A percentile compares a stretch with the other conserved stretches of the same genome.
These are phyloP conservation scores for Blastobasis lacticolella DNA, from an alignment of 2,888 invertebrate species.

Conservation along the genomic window DNA sequence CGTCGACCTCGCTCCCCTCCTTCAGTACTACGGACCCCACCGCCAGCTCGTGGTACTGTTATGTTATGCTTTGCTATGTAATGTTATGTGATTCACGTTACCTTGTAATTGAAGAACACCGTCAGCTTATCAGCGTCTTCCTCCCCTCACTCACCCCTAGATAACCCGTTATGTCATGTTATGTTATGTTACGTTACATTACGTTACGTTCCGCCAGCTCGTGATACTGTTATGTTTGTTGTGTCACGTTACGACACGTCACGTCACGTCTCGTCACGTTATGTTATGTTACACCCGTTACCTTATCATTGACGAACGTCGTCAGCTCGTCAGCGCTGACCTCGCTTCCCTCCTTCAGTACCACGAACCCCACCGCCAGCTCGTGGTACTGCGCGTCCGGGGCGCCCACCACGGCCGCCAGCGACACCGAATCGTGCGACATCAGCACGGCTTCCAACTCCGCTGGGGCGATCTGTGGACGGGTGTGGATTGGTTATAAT, in stretches of 20 bases:
- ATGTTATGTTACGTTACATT: neutral
- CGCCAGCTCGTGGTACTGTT: no score
- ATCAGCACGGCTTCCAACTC: constrained; percentile 84
- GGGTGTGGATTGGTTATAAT: no score
- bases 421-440: constrained; percentile 76
- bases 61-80: no score
- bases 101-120: no score
- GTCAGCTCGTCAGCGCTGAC: constrained; percentile 18
- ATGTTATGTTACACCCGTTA: neutral
- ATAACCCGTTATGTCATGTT: no score
- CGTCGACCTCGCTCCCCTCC: neutral
- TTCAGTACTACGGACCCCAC: no score
- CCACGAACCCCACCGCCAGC: constrained; percentile 77
- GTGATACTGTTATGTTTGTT: no score
- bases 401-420: constrained; percentile 83
- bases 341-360: constrained; percentile 10
- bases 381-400: constrained; percentile 78
- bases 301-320: constrained; percentile 11
- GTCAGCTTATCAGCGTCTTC: no score
- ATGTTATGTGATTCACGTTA: no score
- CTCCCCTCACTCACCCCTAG: no score
- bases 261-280: neutral
- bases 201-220: no score
- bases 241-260: neutral
- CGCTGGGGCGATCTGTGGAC: constrained; percentile 80